Evolutionary conservation across 1,140 invertebrate genomes (phyloP).

Genomic region (Venustaconcha ellipsiformis): DNA sequence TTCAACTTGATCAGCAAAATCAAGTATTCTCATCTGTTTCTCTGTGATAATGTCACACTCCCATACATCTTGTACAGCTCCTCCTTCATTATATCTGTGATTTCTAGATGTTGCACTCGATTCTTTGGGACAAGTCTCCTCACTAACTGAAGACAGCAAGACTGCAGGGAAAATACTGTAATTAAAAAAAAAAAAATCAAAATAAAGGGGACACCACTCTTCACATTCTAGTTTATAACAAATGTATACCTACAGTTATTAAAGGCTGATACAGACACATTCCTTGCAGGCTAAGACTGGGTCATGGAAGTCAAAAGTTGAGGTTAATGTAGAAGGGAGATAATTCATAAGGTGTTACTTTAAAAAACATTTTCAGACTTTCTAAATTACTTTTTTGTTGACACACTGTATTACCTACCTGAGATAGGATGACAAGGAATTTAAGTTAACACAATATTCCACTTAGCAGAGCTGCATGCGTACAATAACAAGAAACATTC

Average conservation of each 20-base stretch:
- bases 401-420: too few relatives aligned
- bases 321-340: neutral
- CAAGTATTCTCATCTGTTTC: too few relatives aligned
- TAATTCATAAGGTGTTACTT: neutral
- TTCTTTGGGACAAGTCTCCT: slow-evolving; percentile 25
- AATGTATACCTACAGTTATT: neutral
- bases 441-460: too few relatives aligned
- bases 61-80: slow-evolving; percentile 8
- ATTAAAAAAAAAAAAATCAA: slow-evolving; percentile 10
- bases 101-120: slow-evolving; percentile 26
- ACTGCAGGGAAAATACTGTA: slow-evolving; percentile 43
- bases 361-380: too few relatives aligned
- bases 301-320: neutral
- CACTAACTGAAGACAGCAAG: slow-evolving; percentile 42
- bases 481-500: too few relatives aligned
- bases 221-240: neutral
- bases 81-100: slow-evolving; percentile 32
- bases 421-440: too few relatives aligned
- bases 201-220: neutral
- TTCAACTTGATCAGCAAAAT: too few relatives aligned
- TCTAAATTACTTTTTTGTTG: too few relatives aligned
- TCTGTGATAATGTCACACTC: too few relatives aligned
- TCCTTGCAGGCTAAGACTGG: neutral
- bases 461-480: too few relatives aligned
- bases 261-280: neutral